Conservation (phyloP, 2,797 vertebrate genomes). For the Periophthalmus magnuspinnatus region DNA sequence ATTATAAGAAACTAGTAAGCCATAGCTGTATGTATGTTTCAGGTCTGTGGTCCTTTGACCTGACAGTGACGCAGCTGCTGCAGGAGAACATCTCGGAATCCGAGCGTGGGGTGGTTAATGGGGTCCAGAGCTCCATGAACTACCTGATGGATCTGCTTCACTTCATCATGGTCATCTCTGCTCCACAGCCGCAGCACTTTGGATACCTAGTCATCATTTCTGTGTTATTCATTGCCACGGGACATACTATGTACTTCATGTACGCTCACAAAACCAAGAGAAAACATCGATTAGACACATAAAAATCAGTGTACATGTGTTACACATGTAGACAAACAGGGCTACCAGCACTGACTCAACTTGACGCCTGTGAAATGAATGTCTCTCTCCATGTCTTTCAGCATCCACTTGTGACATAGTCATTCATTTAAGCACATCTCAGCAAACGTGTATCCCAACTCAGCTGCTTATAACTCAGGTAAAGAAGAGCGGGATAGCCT, state of each 20-base stretch:
- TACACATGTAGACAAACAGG: slow-evolving; percentile 27
- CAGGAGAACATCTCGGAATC: slow-evolving; percentile 82
- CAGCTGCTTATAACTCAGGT: slow-evolving; percentile 66
- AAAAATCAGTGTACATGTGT: slow-evolving; percentile 36
- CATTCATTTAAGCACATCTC: slow-evolving; percentile 68
- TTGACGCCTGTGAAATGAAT: slow-evolving; percentile 70
- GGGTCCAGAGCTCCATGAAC: slow-evolving; percentile 85
- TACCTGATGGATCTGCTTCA: slow-evolving; percentile 83
- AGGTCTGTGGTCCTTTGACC: slow-evolving; percentile 82
- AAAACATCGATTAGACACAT: slow-evolving; percentile 71
- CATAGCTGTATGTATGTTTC: slow-evolving; percentile 29
- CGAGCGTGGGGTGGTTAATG: slow-evolving; percentile 78
- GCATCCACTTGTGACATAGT: slow-evolving; percentile 50
- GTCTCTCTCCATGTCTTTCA: slow-evolving; percentile 59
- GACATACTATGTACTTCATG: slow-evolving; percentile 78
- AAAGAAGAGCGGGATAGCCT: slow-evolving; percentile 57
- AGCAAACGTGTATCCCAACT: slow-evolving; percentile 55
- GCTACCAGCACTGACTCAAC: slow-evolving; percentile 51
- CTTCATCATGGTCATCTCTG: slow-evolving; percentile 79
- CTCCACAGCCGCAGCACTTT: slow-evolving; percentile 75
- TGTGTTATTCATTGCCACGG: slow-evolving; percentile 74
- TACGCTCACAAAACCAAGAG: slow-evolving; percentile 79
- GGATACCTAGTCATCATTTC: slow-evolving; percentile 80
- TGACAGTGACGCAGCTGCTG: slow-evolving; percentile 79
- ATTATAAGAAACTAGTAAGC: neutral